phyloP scores from a whole-genome alignment of 1,140 invertebrate species.

The Drosophila biarmipes region DNA sequence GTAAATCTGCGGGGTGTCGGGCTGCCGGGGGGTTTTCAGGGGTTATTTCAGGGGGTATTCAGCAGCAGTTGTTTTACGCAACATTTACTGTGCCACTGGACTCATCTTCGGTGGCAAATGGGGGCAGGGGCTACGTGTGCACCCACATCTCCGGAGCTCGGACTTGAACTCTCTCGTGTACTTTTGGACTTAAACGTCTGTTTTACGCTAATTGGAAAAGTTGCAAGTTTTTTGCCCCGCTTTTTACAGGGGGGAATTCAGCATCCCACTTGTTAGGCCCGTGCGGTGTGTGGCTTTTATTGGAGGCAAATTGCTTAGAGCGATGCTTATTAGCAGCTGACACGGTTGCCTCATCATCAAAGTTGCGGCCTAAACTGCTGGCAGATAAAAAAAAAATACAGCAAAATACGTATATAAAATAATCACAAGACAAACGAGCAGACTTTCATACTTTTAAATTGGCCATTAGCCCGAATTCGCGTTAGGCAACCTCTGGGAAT shows the following conservation, averaged over 20 bases:
- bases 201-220: conserved; percentile 82
- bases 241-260: conserved; percentile 20
- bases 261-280: neutral
- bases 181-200: conserved; percentile 60
- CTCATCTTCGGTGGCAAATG: conserved; percentile 11
- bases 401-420: conserved; percentile 25
- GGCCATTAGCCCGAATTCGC: conserved; percentile 62
- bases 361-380: conserved; percentile 41
- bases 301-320: conserved; percentile 66
- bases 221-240: conserved; percentile 69
- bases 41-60: conserved; percentile 41
- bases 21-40: neutral
- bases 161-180: conserved; percentile 53
- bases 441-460: conserved; percentile 76
- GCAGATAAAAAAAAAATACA: conserved; percentile 5
- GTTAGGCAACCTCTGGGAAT: conserved; percentile 14
- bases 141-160: conserved; percentile 31
- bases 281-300: conserved; percentile 75
- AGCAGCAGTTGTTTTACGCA: conserved; percentile 75
- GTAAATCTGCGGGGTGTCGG: conserved; percentile 36
- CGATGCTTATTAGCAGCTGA: conserved; percentile 82
- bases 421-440: conserved; percentile 59
- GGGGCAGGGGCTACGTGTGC: conserved; percentile 6
- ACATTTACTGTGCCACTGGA: conserved; percentile 69
- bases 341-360: conserved; percentile 67